Conservation (phyloP, 2,888 invertebrate species). For the Kryphioiulus occultus region DNA sequence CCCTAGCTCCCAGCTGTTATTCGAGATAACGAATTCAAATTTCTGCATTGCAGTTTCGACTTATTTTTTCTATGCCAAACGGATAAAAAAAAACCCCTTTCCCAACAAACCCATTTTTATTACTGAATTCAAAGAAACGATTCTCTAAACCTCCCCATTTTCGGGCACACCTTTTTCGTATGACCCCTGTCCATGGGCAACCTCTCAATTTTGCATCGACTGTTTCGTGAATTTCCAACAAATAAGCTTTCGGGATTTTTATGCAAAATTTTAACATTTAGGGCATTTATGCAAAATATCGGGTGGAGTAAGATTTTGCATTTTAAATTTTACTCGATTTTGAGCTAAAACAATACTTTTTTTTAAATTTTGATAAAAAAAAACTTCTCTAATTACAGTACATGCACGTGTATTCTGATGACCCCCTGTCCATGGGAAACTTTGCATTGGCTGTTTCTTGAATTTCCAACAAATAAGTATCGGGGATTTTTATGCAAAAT, state of each 20-base stretch:
- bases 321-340: too few species aligned
- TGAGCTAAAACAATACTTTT: too few species aligned
- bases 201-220: too few species aligned
- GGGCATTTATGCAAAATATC: background rate
- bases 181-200: too few species aligned
- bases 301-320: too few species aligned
- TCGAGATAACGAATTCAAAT: slow-evolving; percentile 37
- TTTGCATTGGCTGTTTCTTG: too few species aligned
- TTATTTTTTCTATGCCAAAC: background rate
- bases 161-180: background rate
- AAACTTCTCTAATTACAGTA: too few species aligned
- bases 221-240: too few species aligned
- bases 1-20: slow-evolving; percentile 16
- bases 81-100: background rate
- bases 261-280: background rate
- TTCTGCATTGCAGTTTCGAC: background rate
- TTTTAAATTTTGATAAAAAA: too few species aligned
- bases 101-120: background rate
- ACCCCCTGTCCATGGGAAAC: too few species aligned
- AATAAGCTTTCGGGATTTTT: background rate
- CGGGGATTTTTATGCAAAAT: background rate
- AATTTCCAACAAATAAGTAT: too few species aligned
- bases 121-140: background rate
- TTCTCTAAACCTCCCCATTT: background rate
- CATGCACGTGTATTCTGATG: too few species aligned